Conservation (phyloP, 1,140 invertebrate species). For the Drosophila aff. region DNA sequence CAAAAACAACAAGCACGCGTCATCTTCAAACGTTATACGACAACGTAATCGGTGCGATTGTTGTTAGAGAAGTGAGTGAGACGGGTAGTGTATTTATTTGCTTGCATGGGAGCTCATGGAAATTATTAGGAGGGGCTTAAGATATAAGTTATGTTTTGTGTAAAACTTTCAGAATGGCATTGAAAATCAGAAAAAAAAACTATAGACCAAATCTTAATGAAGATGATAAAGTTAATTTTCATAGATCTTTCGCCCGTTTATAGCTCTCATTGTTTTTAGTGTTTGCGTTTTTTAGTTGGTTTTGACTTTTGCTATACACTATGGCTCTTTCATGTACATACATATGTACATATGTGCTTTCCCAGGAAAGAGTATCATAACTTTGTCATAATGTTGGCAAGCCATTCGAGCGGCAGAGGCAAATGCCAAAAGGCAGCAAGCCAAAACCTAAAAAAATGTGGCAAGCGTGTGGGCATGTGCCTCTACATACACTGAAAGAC, state of each 20-base stretch:
- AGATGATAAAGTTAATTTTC: neutral
- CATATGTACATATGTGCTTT: slow-evolving; percentile 33
- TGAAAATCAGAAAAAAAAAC: neutral
- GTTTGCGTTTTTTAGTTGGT: slow-evolving; percentile 22
- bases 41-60: slow-evolving; percentile 52
- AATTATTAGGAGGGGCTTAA: slow-evolving; percentile 1
- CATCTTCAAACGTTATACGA: slow-evolving; percentile 74
- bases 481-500: slow-evolving; percentile 15
- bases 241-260: neutral
- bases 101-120: slow-evolving; percentile 1
- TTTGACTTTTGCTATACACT: slow-evolving; percentile 32
- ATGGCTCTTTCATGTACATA: slow-evolving; percentile 26
- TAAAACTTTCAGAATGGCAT: neutral
- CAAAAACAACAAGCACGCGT: slow-evolving; percentile 66
- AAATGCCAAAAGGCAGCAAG: slow-evolving; percentile 58
- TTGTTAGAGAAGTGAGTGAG: slow-evolving; percentile 30
- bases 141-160: neutral
- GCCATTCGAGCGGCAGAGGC: slow-evolving; percentile 41
- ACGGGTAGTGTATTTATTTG: slow-evolving; percentile 7
- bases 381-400: slow-evolving; percentile 80
- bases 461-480: slow-evolving; percentile 52
- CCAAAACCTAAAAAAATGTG: slow-evolving; percentile 60
- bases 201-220: neutral
- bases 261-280: slow-evolving; percentile 33
- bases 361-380: slow-evolving; percentile 78